Evolutionary conservation across 2,888 invertebrate genomes (phyloP).

Genomic region (Harpagoxenus sublaevis): DNA sequence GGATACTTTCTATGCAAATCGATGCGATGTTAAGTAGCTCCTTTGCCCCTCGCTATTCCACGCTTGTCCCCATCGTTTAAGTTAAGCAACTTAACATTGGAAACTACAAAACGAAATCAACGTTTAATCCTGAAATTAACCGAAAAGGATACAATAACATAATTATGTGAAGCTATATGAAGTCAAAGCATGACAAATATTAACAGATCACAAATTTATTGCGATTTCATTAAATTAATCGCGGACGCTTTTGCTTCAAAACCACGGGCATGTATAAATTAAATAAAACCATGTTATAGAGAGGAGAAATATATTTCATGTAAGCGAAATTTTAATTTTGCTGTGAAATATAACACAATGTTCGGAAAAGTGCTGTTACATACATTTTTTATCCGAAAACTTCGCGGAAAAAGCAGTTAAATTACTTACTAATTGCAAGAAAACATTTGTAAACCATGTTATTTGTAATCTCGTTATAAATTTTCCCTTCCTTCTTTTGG

Average conservation of each 20-base stretch:
- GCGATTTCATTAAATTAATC: slow-evolving; percentile 28
- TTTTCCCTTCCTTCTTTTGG: not conserved
- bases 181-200: slow-evolving; percentile 2
- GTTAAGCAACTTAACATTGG: slow-evolving; percentile 21
- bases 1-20: slow-evolving; percentile 74
- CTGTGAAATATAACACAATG: slow-evolving; percentile 22
- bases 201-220: slow-evolving; percentile 23
- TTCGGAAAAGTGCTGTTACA: not conserved
- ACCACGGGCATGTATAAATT: not conserved
- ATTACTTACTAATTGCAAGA: slow-evolving; percentile 14
- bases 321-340: slow-evolving; percentile 42
- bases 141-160: not conserved
- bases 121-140: slow-evolving; percentile 31
- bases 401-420: slow-evolving; percentile 9
- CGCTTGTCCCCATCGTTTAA: slow-evolving; percentile 28
- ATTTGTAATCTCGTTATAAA: not conserved
- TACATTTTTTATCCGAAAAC: not conserved
- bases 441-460: slow-evolving; percentile 9
- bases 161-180: not conserved
- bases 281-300: slow-evolving; percentile 22
- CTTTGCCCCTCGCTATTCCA: slow-evolving; percentile 28
- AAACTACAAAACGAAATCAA: slow-evolving; percentile 9
- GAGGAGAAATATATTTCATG: slow-evolving; percentile 11
- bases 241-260: not conserved
- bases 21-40: slow-evolving; percentile 69